Evolutionary conservation across 1,140 invertebrate genomes (phyloP), one percentile per base, ranked within the genome.

Genomic region (Trypoxylus dichotomus): DNA sequence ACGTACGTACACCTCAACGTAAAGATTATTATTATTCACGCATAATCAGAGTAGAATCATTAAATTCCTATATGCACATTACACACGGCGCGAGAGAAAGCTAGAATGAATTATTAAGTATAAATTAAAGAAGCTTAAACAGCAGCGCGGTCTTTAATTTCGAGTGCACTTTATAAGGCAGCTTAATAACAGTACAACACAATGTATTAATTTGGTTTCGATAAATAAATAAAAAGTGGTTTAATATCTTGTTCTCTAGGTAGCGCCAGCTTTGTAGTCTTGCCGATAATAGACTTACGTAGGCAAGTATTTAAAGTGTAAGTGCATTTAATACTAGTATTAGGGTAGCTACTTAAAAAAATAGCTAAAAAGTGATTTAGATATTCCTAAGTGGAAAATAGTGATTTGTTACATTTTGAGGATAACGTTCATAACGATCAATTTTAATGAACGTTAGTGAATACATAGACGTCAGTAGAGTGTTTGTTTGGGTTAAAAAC

Each of bases 111-210:
- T 74, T 74, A 74, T 74, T 74, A 74, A 74, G 41, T 74, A 74
- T 74, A 74, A 74, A 74, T 74, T 74, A 74, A 74, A 74, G 72
- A 74, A 74, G 72, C 29, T 74, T 41, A 74, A 74, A 74, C 37
- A 41, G n/a, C 72, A 42, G 29, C 72, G 72, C 41, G 19, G 19
- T 43, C 72, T 74, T 71, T 71, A 71, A 71, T 71, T 74, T 43
- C 32, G 41, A 19, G 2, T 32, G 72, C 32, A 41, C 72, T 74
- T 74, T 74, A 74, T 74, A 74, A 41, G 72, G 72, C 29, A 74
- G 8, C 37, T 15, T 74, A 74, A 74, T 74, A 74, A 74, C 29
- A 24, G 15, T 37, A 41, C 72, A 41, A 74, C 7, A 27, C n/a
- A n/a, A n/a, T n/a, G n/a, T 68, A 27, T 68, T 27, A 27, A 68